Evolutionary conservation across 1,140 invertebrate species (phyloP), one percentile per base, ranked within the genome.

Genomic region (Eciton burchellii): DNA sequence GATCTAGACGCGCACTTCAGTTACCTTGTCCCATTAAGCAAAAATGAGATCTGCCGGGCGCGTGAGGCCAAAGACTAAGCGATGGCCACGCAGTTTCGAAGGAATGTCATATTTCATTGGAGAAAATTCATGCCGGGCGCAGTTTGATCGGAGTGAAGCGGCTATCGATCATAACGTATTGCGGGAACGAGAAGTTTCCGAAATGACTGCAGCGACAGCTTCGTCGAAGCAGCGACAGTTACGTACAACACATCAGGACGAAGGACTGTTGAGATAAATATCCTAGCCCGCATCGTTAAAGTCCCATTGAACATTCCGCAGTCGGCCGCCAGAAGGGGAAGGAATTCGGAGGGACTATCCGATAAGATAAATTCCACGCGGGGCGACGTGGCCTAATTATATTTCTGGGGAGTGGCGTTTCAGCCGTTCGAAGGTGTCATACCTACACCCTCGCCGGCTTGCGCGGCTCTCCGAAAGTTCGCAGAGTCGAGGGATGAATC

Each of bases 331-430:
- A 47, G 47, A 35, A 41, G 35, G 16, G 0, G 24, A 49, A 54
- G 54, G 47, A 83, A 87, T 73, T 86, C 77, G 29, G 60, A 82
- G 54, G 60, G 49, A 45, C n/a, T 16, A 11, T 45, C 21, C 16
- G 49, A 21, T 47, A 21, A 56, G 60, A 68, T 77, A 26, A 57
- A 79, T 70, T 56, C 49, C 63, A 43, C 63, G 35, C 49, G 35
- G 4, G 35, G 14, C 49, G 24, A 68, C 74, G 63, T 81, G 77
- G 65, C 77, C 77, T 87, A 87, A 87, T 87, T 87, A 87, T 84
- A 86, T 84, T 87, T 84, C 68, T 74, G 68, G 86, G 86, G 86
- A 87, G 86, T 87, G 86, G 86, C 85, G 84, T 72, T 76, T 83
- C 81, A 84, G 73, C 85, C 76, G 73, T 21, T 74, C 84, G 47